Evolutionary conservation across 2,113 vertebrate species (phyloP), one percentile per base, ranked within the genome.

Genomic region (Ceyx cyanopectus): DNA sequence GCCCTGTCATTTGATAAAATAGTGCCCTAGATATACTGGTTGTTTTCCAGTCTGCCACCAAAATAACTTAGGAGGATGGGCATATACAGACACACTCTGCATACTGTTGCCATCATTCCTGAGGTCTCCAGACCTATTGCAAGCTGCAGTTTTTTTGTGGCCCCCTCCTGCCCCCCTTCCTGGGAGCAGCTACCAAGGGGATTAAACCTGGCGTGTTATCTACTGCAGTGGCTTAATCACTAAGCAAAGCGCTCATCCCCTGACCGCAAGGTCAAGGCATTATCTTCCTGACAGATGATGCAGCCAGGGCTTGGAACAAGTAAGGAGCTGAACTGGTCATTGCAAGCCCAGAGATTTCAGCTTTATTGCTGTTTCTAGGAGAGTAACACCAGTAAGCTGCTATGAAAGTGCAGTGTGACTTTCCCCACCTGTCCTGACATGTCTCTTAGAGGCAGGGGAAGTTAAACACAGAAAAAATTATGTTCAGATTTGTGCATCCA

Each of bases 211-310:
- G 54, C 17, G 2, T 73, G 48, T 91, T 95, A 89, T 87, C 91
- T 90, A 63, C 82, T 72, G 89, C 88, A 91, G 91, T 86, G 84
- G 87, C 76, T 96, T 96, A 96, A 95, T 91, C 81, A 32, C 92
- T 94, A 66, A 93, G 95, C 87, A 94, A 94, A 97, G 73, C 5
- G 9, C 89, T 95, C 86, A 95, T 95, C 95, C 92, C 60, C 88
- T 54, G 92, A 78, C 85, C 41, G 0, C 51, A 67, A 84, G 96
- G 95, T 94, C 92, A 92, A 61, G 73, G 92, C 92, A 96, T 96
- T 96, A 92, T 95, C 85, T 87, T 81, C 90, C 89, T 70, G 57
- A 76, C 50, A 89, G 92, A 95, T 85, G 92, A 83, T 0, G 0
- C 57, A 93, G 85, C n/a, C 89, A 83, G 76, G 29, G 65, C 34